Conservation (phyloP, 2,797 vertebrate genomes). For the Anguilla megastoma region DNA sequence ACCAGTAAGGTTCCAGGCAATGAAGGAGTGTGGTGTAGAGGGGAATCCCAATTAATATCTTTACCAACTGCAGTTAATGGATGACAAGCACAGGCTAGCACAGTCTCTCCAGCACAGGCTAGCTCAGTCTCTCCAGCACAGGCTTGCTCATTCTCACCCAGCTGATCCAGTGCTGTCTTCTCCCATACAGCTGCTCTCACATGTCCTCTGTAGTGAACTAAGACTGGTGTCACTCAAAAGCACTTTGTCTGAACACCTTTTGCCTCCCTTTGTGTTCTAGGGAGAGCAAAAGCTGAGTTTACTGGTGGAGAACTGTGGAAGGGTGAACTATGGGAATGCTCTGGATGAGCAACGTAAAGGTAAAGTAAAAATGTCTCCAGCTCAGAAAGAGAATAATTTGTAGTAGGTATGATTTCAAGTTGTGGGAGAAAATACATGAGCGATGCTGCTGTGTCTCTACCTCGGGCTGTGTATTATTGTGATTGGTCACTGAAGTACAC, state of each 20-base stretch:
- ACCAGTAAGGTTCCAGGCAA: slow-evolving; percentile 44
- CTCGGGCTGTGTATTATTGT: neutral
- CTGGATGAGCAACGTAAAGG: slow-evolving; percentile 89
- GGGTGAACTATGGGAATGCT: slow-evolving; percentile 86
- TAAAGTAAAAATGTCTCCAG: slow-evolving; percentile 44
- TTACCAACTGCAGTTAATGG: neutral
- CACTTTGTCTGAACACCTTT: neutral
- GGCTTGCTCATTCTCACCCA: neutral
- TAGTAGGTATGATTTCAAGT: neutral
- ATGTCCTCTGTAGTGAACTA: neutral
- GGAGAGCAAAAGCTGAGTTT: slow-evolving; percentile 77
- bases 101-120: neutral
- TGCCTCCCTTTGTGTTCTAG: slow-evolving; percentile 59
- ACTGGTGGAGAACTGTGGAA: slow-evolving; percentile 89
- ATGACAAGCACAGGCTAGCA: slow-evolving; percentile 4
- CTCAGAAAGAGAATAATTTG: neutral
- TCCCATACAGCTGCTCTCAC: neutral
- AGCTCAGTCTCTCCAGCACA: neutral
- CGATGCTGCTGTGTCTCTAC: neutral
- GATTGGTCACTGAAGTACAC: too few relatives aligned
- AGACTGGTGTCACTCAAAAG: neutral
- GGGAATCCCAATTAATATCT: slow-evolving; percentile 25
- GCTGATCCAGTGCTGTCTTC: neutral
- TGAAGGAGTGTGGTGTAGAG: neutral
- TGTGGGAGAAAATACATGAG: neutral